Conservation (phyloP, 2,888 invertebrate genomes). For the Andrena minutula region DNA sequence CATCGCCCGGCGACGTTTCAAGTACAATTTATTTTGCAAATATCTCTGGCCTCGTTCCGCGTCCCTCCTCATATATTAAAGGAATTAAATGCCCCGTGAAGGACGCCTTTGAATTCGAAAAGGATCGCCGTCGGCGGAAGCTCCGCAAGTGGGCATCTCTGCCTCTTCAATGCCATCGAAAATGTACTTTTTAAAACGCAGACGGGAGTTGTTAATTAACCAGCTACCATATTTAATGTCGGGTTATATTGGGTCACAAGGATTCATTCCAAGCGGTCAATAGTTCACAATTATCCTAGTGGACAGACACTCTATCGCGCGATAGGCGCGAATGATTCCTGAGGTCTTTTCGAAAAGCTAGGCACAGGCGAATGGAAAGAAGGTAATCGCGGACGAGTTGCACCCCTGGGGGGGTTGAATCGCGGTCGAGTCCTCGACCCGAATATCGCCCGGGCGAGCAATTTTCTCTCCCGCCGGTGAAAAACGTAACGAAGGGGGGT, state of each 20-base stretch:
- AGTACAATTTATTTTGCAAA: conserved; percentile 46
- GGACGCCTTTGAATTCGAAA: background rate
- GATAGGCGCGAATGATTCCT: background rate
- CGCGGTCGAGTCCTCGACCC: conserved; percentile 44
- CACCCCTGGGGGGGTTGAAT: conserved; percentile 11
- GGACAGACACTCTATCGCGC: background rate
- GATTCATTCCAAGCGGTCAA: too few relatives aligned
- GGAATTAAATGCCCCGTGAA: conserved; percentile 28
- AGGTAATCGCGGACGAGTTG: background rate
- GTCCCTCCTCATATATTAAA: conserved; percentile 22
- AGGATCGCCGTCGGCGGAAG: background rate
- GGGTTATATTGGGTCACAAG: too few relatives aligned
- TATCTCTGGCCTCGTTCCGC: conserved; percentile 31
- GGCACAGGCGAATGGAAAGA: background rate
- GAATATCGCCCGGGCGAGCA: conserved; percentile 1
- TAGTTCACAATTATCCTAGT: too few relatives aligned
- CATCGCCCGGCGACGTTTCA: conserved; percentile 24
- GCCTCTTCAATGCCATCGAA: background rate
- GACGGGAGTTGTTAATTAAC: too few relatives aligned
- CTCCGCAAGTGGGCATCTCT: background rate
- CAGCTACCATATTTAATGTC: background rate
- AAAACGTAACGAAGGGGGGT: conserved; percentile 23
- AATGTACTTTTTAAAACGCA: too few relatives aligned
- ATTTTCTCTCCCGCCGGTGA: conserved; percentile 33
- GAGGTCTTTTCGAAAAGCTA: background rate